phyloP scores from a whole-genome alignment of 2,113 vertebrate species.

The Peucedramus taeniatus region DNA sequence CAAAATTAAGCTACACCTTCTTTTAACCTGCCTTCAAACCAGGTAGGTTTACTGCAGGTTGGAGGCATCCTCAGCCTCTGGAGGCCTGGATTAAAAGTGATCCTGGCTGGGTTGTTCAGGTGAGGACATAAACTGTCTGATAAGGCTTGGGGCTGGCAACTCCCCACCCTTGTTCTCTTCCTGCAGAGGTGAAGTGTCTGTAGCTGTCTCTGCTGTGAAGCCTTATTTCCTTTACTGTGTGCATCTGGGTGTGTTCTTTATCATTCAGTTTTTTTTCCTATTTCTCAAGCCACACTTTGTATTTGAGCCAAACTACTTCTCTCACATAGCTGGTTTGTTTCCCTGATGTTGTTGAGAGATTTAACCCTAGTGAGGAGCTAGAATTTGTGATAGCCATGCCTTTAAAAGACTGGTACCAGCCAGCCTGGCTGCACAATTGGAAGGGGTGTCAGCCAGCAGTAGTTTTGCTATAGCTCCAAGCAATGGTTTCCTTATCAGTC shows the following conservation, averaged over 20 bases:
- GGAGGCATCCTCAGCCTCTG: neutral
- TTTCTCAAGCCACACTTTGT: neutral
- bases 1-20: neutral
- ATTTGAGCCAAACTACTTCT: neutral
- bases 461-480: constrained; percentile 19
- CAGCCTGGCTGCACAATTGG: neutral
- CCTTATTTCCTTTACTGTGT: neutral
- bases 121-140: neutral
- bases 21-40: neutral
- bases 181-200: neutral
- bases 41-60: neutral
- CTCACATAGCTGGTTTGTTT: neutral
- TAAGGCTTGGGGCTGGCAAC: neutral
- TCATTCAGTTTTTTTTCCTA: neutral
- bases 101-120: neutral
- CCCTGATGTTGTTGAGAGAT: neutral
- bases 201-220: neutral
- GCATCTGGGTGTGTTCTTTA: neutral
- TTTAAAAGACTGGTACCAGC: neutral
- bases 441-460: neutral
- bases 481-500: constrained; percentile 32
- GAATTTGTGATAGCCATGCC: neutral
- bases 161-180: neutral
- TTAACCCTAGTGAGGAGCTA: neutral
- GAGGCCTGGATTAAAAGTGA: neutral